phyloP scores from a whole-genome alignment of 2,113 vertebrate species.

The Dasyurus viverrinus region DNA sequence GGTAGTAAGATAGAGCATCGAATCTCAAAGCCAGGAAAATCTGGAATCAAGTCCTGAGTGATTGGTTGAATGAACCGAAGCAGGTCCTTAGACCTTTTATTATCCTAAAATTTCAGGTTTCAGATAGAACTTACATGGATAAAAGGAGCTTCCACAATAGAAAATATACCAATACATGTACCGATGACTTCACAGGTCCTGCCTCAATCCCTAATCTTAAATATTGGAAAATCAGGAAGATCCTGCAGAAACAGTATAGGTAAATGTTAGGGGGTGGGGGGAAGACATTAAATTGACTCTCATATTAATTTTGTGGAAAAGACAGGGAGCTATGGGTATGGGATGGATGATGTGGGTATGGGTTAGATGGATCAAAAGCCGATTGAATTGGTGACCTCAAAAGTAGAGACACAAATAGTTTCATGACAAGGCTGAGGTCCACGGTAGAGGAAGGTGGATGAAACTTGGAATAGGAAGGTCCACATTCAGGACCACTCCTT shows the following conservation, averaged over 20 bases:
- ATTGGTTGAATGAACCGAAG: not conserved
- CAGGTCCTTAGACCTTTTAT: not conserved
- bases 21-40: not conserved
- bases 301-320: not conserved
- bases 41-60: not conserved
- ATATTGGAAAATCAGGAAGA: not conserved
- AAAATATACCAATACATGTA: not conserved
- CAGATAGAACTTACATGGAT: not conserved
- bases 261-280: not conserved
- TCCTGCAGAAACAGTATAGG: not conserved
- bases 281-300: not conserved
- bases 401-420: not conserved
- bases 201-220: not conserved
- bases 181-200: not conserved
- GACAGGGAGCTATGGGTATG: not conserved
- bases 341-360: not conserved
- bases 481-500: not conserved
- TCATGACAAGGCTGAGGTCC: not conserved
- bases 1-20: not conserved
- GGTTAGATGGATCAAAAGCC: not conserved
- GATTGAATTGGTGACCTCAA: not conserved
- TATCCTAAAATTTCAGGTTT: not conserved
- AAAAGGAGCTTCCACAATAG: not conserved
- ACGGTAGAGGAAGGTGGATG: not conserved
- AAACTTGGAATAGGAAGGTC: not conserved